phyloP scores from a whole-genome alignment of 2,888 invertebrate species.

The Metallyticus violacea region DNA sequence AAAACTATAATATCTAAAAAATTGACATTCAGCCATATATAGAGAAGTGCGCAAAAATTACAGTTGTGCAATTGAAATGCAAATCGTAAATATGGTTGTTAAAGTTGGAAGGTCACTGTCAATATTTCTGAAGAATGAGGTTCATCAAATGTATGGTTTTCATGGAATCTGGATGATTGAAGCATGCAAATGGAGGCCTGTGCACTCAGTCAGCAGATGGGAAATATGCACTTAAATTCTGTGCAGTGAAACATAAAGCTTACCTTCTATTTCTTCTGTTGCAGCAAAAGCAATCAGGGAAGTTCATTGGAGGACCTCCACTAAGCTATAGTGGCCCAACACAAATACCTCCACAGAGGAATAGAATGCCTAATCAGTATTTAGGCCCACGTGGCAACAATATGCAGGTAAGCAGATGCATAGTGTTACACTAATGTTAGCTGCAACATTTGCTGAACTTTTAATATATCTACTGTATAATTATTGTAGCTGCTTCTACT shows the following conservation, averaged over 20 bases:
- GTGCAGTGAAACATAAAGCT: neutral
- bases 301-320: neutral
- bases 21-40: too few relatives aligned
- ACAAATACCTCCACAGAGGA: neutral
- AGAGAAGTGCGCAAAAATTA: too few relatives aligned
- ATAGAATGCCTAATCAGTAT: constrained; percentile 1
- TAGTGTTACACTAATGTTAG: neutral
- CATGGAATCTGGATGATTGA: neutral
- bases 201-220: neutral
- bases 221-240: neutral
- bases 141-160: neutral
- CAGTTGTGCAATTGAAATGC: too few relatives aligned
- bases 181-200: neutral
- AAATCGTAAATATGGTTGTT: too few relatives aligned
- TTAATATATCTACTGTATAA: neutral
- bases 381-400: neutral
- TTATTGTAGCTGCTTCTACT: neutral
- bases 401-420: neutral
- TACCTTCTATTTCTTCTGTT: neutral
- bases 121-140: neutral
- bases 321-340: neutral
- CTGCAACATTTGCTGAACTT: neutral
- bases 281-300: neutral
- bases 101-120: too few relatives aligned
- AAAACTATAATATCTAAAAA: too few relatives aligned